Conservation (phyloP, 2,888 invertebrate species). For the Nomada flava region DNA sequence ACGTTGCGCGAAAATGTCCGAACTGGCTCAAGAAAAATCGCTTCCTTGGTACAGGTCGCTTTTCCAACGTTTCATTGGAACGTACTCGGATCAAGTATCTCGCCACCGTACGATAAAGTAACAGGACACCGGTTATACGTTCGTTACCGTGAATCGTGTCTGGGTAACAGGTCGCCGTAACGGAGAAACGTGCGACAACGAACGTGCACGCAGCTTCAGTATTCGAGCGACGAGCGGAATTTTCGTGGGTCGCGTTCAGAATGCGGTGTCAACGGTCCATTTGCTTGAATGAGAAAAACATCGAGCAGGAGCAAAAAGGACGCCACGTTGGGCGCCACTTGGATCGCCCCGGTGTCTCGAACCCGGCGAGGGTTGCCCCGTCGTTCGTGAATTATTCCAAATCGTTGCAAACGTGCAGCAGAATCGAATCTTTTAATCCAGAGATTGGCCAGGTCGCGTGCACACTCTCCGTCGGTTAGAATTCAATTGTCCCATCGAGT, state of each 20-base stretch:
- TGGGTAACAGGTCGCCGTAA: slow-evolving; percentile 17
- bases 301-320: slow-evolving; percentile 37
- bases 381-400: neutral
- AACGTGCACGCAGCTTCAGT: slow-evolving; percentile 29
- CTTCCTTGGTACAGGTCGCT: too few relatives aligned
- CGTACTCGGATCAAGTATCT: too few relatives aligned
- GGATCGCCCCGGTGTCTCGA: neutral
- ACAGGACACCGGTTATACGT: neutral
- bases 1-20: too few relatives aligned
- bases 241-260: slow-evolving; percentile 62
- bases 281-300: slow-evolving; percentile 31
- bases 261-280: slow-evolving; percentile 54
- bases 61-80: too few relatives aligned
- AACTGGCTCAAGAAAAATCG: too few relatives aligned
- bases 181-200: neutral
- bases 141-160: neutral
- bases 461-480: too few relatives aligned
- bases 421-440: neutral
- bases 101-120: too few relatives aligned
- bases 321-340: neutral
- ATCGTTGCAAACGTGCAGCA: neutral
- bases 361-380: neutral
- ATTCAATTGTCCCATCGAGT: too few relatives aligned
- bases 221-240: slow-evolving; percentile 59
- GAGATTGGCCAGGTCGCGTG: too few relatives aligned